Evolutionary conservation across 2,888 invertebrate genomes (phyloP).

Genomic region (Onthophagus sagittarius): DNA sequence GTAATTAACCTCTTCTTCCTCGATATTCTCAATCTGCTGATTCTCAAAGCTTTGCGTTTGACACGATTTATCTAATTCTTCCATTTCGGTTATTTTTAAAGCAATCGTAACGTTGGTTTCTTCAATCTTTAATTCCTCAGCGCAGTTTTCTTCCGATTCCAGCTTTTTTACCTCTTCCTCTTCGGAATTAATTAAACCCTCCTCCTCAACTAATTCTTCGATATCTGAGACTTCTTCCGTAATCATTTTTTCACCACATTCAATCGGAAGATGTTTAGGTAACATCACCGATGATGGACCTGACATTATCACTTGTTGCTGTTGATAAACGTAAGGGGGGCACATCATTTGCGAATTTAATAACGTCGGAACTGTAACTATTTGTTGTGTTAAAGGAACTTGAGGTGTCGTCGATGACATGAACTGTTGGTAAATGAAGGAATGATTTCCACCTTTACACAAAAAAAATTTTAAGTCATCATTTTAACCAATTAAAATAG

Average conservation of each 20-base stretch:
- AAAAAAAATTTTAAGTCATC: no score
- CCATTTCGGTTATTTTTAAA: not conserved
- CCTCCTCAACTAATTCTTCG: conserved; percentile 13
- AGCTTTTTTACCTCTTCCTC: conserved; percentile 18
- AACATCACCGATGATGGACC: conserved; percentile 47
- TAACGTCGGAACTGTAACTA: conserved; percentile 51
- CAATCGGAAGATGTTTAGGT: conserved; percentile 23
- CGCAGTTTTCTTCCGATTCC: conserved; percentile 20
- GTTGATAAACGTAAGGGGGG: conserved; percentile 53
- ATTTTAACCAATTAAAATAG: no score
- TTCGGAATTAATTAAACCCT: not conserved
- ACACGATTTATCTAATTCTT: conserved; percentile 48
- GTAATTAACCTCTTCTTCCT: conserved; percentile 23
- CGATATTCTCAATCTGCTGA: conserved; percentile 7
- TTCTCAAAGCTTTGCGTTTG: conserved; percentile 37
- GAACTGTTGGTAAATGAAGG: conserved; percentile 57
- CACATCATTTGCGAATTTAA: conserved; percentile 53
- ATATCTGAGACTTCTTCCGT: not conserved
- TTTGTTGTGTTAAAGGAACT: conserved; percentile 49
- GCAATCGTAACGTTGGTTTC: not conserved
- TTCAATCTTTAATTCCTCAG: conserved; percentile 15
- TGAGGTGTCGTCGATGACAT: conserved; percentile 49
- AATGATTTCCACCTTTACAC: conserved; percentile 41
- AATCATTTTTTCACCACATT: conserved; percentile 10
- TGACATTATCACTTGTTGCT: conserved; percentile 55